These are phyloP conservation scores for Ranitomeya imitator DNA, from an alignment of 2,113 vertebrate genomes.

Conservation along the genomic window DNA sequence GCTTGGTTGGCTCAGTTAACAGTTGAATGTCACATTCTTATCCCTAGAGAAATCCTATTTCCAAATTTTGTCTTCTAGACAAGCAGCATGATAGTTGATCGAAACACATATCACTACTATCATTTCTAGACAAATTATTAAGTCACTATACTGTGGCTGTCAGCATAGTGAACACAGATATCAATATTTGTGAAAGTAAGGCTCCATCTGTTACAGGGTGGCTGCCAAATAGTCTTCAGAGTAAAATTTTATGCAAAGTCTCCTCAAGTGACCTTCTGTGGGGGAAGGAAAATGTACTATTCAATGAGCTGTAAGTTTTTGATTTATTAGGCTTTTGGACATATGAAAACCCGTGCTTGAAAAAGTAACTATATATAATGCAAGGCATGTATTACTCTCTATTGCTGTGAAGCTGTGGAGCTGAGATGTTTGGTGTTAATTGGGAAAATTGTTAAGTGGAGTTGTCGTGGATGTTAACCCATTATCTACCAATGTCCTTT, in stretches of 20 bases:
- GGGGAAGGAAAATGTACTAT: background rate
- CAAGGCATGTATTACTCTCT: background rate
- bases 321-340: background rate
- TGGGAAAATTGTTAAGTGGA: background rate
- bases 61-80: constrained; percentile 13
- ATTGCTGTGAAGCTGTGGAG: background rate
- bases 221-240: constrained; percentile 27
- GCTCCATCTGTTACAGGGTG: constrained; percentile 3
- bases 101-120: constrained; percentile 25
- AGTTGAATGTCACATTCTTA: constrained; percentile 5
- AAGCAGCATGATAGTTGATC: constrained; percentile 2
- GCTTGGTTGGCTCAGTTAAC: background rate
- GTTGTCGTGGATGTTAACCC: background rate
- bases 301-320: background rate
- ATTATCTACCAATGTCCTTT: too few relatives aligned
- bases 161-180: constrained; percentile 32
- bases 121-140: constrained; percentile 22
- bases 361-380: background rate
- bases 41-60: background rate
- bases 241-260: constrained; percentile 6
- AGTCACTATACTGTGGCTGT: background rate
- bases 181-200: constrained; percentile 39
- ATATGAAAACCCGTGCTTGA: background rate
- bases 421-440: background rate
- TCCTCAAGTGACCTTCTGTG: background rate